phyloP scores from a whole-genome alignment of 2,113 vertebrate genomes.

The Myodes glareolus region DNA sequence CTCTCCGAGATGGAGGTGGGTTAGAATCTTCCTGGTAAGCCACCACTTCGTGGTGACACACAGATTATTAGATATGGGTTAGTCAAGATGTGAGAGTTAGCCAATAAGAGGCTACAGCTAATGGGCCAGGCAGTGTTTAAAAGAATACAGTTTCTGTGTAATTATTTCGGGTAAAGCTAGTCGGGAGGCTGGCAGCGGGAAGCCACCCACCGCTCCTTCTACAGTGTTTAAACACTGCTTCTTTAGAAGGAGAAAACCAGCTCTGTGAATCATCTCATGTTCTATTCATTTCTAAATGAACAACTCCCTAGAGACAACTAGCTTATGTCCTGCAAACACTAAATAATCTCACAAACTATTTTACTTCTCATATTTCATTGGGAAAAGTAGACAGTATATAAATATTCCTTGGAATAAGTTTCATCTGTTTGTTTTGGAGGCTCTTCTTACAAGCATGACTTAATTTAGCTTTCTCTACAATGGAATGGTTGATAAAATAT shows the following conservation, averaged over 20 bases:
- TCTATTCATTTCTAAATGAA: background rate
- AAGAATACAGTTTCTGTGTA: too few relatives aligned
- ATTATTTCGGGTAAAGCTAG: too few relatives aligned
- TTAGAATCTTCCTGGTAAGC: too few relatives aligned
- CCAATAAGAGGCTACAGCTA: too few relatives aligned
- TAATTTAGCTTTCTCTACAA: conserved; percentile 46
- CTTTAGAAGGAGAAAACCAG: background rate
- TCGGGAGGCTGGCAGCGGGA: too few relatives aligned
- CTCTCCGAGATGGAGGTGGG: too few relatives aligned
- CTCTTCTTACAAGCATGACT: background rate
- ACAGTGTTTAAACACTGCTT: background rate
- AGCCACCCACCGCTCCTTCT: too few relatives aligned
- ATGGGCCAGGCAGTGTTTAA: too few relatives aligned
- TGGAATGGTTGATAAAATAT: background rate
- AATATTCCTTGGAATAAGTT: background rate
- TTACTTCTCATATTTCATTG: background rate
- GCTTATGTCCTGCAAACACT: background rate
- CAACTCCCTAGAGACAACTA: background rate
- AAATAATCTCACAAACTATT: background rate
- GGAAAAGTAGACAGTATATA: background rate
- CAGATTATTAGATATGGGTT: too few relatives aligned
- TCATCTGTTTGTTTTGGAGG: background rate
- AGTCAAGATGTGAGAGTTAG: too few relatives aligned
- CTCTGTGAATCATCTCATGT: background rate
- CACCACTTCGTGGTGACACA: too few relatives aligned